A percentile compares a stretch with the other conserved stretches of the same genome.
Conservation (phyloP, 2,888 invertebrate genomes). For the Octonoba sinensis region DNA sequence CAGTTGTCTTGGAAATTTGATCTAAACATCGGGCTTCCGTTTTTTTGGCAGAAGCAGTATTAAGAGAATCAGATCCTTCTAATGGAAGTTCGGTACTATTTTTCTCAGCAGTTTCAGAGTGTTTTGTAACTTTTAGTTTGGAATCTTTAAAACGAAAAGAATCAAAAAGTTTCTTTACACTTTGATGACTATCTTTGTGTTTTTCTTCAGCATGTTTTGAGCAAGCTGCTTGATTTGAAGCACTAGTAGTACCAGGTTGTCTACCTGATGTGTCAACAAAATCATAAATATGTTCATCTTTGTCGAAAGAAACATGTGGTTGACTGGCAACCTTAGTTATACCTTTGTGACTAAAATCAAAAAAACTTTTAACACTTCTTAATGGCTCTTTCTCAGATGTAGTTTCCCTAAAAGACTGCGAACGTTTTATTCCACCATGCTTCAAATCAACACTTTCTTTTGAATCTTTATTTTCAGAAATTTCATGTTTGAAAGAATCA, state of each 20-base stretch:
- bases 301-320: background rate
- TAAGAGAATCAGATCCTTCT: slow-evolving; percentile 1
- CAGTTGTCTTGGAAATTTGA: background rate
- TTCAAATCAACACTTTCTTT: background rate
- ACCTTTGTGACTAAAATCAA: background rate
- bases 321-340: slow-evolving; percentile 27
- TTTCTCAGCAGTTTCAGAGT: background rate
- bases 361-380: background rate
- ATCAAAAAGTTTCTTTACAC: slow-evolving; percentile 41
- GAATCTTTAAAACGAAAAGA: slow-evolving; percentile 41
- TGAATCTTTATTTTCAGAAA: background rate
- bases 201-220: slow-evolving; percentile 13
- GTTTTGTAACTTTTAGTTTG: slow-evolving; percentile 12
- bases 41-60: background rate
- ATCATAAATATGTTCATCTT: slow-evolving; percentile 52
- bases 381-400: slow-evolving; percentile 17
- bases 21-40: no score
- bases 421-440: slow-evolving; percentile 8
- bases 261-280: slow-evolving; percentile 28
- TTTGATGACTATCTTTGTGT: slow-evolving; percentile 17
- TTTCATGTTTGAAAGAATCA: slow-evolving; percentile 47
- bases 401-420: slow-evolving; percentile 40
- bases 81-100: background rate
- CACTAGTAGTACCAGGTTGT: background rate
- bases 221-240: background rate